Conservation (phyloP, 2,888 invertebrate genomes). For the Parasteatoda lunata region DNA sequence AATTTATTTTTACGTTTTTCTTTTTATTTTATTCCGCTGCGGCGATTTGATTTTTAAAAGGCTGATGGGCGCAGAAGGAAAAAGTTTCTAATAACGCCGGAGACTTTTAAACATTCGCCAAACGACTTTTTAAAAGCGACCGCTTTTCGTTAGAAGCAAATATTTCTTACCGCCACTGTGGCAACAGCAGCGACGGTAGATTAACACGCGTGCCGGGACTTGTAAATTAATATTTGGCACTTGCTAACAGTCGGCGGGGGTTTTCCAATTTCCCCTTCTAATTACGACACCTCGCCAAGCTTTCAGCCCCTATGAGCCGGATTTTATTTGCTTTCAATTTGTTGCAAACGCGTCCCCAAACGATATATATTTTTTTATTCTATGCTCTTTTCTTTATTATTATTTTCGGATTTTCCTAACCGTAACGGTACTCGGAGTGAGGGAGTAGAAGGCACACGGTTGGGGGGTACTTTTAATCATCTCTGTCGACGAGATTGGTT, state of each 20-base stretch:
- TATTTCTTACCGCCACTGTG: conserved; percentile 62
- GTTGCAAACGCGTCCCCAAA: conserved; percentile 65
- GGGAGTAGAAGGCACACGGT: conserved; percentile 44
- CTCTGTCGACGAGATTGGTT: conserved; percentile 66
- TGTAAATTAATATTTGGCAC: conserved; percentile 68
- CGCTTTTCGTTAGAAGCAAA: conserved; percentile 50
- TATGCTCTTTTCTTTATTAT: conserved; percentile 51
- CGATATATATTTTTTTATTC: conserved; percentile 45
- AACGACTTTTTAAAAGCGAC: conserved; percentile 68
- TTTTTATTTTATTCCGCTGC: conserved; percentile 40
- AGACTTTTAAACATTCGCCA: conserved; percentile 66
- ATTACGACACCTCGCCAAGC: conserved; percentile 65
- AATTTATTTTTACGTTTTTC: conserved; percentile 61
- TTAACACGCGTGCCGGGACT: conserved; percentile 65
- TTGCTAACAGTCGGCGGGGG: conserved; percentile 65
- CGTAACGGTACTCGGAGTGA: conserved; percentile 6
- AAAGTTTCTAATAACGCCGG: conserved; percentile 63
- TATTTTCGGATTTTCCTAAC: conserved; percentile 60
- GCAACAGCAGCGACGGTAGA: conserved; percentile 49
- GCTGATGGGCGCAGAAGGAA: conserved; percentile 45
- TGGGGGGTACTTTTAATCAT: conserved; percentile 65
- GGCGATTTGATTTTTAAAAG: conserved; percentile 65
- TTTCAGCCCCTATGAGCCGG: conserved; percentile 55
- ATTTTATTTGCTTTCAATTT: conserved; percentile 68
- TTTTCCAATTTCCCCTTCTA: conserved; percentile 67